Percentiles rank a stretch among this genome's conserved stretches.
phyloP scores from a whole-genome alignment of 2,113 vertebrate genomes.

The Danionella cerebrum region DNA sequence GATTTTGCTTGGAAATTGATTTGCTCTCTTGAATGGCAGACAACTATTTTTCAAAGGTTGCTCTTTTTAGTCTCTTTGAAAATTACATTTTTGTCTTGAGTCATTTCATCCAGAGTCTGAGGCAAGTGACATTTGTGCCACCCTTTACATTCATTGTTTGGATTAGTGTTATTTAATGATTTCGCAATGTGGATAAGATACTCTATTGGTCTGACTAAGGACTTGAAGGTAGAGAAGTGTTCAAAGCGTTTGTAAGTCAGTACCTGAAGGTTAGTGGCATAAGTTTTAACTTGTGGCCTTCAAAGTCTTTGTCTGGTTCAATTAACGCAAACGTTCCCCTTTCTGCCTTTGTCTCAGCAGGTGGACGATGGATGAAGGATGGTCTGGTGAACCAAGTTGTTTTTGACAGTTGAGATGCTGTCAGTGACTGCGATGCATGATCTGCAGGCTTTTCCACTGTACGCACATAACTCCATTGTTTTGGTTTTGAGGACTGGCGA shows the following conservation, averaged over 20 bases:
- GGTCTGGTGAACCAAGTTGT: neutral
- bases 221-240: constrained; percentile 18
- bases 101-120: neutral
- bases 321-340: neutral
- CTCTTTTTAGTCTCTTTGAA: neutral
- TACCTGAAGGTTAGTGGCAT: neutral
- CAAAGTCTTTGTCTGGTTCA: neutral
- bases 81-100: constrained; percentile 5
- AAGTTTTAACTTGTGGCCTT: neutral
- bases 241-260: neutral
- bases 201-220: neutral
- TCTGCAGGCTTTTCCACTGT: neutral
- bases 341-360: neutral
- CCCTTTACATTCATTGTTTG: neutral
- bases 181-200: constrained; percentile 20
- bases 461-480: neutral
- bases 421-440: neutral
- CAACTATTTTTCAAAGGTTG: neutral
- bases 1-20: neutral
- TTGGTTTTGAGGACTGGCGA: neutral
- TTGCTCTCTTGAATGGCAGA: neutral
- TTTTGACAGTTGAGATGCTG: neutral
- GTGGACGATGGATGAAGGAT: neutral
- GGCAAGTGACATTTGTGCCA: constrained; percentile 9
- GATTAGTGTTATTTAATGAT: neutral